These are phyloP conservation scores for Drosophila tsacasi DNA, from an alignment of 1,140 invertebrate genomes.

Conservation along the genomic window DNA sequence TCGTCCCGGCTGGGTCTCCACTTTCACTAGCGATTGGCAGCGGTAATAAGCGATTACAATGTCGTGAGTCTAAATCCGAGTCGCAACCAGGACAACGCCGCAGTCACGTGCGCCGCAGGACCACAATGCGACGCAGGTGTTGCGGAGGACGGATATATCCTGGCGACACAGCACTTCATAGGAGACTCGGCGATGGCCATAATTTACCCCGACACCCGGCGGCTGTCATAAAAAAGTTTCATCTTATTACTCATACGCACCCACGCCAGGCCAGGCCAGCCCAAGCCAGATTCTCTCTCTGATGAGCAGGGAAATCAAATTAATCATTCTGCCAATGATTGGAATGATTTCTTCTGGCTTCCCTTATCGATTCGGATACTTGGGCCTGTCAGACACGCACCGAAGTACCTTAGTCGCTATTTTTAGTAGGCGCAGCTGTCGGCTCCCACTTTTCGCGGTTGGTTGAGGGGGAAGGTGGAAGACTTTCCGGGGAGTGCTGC, in stretches of 20 bases:
- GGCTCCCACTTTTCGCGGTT: constrained; percentile 8
- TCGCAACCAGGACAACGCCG: constrained; percentile 18
- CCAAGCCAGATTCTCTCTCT: not conserved
- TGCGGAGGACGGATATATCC: constrained; percentile 2
- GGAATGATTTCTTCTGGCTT: constrained; percentile 34
- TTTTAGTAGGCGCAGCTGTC: constrained; percentile 50
- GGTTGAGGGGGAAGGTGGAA: not conserved
- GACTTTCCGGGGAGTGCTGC: constrained; percentile 17
- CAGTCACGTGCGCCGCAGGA: constrained; percentile 59
- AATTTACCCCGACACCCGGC: constrained; percentile 46
- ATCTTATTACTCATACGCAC: constrained; percentile 62
- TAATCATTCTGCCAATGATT: constrained; percentile 71
- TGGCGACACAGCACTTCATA: constrained; percentile 36
- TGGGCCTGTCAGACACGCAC: constrained; percentile 27
- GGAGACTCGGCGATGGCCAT: constrained; percentile 31
- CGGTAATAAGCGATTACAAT: constrained; percentile 54
- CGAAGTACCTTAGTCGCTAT: constrained; percentile 25
- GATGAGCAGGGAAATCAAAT: constrained; percentile 56
- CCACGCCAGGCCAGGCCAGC: not conserved
- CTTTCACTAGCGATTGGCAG: constrained; percentile 22
- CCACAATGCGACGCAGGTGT: constrained; percentile 47
- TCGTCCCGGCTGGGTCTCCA: not conserved
- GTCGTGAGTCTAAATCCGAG: constrained; percentile 38
- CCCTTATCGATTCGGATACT: constrained; percentile 40
- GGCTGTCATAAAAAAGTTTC: constrained; percentile 69